Base-by-base conservation (phyloP, 1,140 invertebrate genomes). In the Scaptomyza hsui region DNA sequence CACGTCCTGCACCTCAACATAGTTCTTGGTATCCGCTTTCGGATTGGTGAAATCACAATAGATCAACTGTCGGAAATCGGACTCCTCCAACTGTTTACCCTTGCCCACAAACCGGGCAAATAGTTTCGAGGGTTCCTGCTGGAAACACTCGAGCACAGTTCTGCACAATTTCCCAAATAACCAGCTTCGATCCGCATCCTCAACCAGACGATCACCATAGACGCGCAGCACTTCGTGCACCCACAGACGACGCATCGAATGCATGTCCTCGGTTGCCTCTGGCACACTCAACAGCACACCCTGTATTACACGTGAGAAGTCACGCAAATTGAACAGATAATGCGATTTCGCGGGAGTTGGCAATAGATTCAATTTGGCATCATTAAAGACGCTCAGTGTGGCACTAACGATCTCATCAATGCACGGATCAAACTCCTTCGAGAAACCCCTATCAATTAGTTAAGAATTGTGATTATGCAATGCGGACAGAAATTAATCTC, bases 41-140 rank as follows among this genome's bases (percentile, higher is more conserved):
- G 97, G 96, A 93, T 99, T 98, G 1, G 95, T 94, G 92, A 99
- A 99, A 91, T 99, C 97, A 92, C 98, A 99, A 91, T 97, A 99
- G 26, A 99, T 94, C 39, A 99, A 93, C 74, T 95, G 96, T 56
- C 98, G 93, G 12, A 99, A 92, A 91, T 98, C 96, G 42, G 83
- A 70, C 53, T 92, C 91, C 24, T 80, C 47, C 64, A 82, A 57
- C 6, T 61, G 19, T 47, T 60, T 86, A 64, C 32, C 77, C 75
- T 68, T 91, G 7, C 72, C 41, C 41, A 94, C 93, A 26, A 94
- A 78, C 0, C 69, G 73, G 4, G 32, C 52, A 35, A 91, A 91
- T 9, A 91, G 47, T 1, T 55, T 62, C 0, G 56, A 62, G 73
- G 93, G 90, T 49, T 67, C 35, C 10, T 47, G 55, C 24, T 79